Conservation (phyloP, 2,113 vertebrate genomes). For the Gallinago jamesoni region DNA sequence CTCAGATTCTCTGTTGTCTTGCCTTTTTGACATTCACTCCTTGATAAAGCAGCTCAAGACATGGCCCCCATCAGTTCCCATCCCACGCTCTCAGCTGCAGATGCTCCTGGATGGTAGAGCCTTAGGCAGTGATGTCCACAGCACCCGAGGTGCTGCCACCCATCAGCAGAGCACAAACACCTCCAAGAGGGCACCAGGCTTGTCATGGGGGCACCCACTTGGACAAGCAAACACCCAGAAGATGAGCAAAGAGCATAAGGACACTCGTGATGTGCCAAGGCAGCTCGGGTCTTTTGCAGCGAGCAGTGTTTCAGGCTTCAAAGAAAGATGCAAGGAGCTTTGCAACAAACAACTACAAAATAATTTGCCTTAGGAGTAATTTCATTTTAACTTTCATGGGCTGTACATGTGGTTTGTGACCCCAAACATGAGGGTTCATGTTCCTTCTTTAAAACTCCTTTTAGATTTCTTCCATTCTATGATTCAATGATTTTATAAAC, state of each 20-base stretch:
- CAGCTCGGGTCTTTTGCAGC: not conserved
- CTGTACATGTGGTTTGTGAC: not conserved
- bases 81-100: rapidly evolving
- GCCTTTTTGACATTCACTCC: not conserved
- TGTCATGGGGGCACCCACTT: rapidly evolving
- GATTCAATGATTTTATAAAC: not conserved
- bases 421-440: not conserved
- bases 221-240: not conserved
- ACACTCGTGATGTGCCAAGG: not conserved
- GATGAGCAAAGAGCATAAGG: not conserved
- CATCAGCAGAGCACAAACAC: not conserved
- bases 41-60: not conserved
- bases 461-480: not conserved
- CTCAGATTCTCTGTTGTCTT: not conserved
- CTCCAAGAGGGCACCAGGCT: not conserved
- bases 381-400: not conserved
- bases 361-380: not conserved
- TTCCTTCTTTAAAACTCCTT: not conserved
- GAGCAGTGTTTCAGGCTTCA: not conserved
- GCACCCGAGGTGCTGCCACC: not conserved
- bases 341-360: not conserved
- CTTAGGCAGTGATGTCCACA: rapidly evolving
- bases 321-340: not conserved
- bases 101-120: rapidly evolving
- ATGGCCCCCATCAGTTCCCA: rapidly evolving